phyloP scores from a whole-genome alignment of 2,113 vertebrate species.

The Egretta garzetta region DNA sequence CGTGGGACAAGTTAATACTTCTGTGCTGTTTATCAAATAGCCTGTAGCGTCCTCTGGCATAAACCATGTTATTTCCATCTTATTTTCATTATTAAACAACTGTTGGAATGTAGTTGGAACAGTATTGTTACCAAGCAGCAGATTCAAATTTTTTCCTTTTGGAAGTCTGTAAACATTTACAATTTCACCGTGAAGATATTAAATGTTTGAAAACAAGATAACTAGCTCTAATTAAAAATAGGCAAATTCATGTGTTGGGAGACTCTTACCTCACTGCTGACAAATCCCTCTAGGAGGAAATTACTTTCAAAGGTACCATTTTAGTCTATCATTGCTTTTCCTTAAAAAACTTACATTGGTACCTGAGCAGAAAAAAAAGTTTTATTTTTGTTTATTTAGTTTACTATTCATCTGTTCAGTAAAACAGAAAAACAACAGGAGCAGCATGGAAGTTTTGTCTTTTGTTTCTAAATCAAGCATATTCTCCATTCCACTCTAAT shows the following conservation, averaged over 20 bases:
- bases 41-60: background rate
- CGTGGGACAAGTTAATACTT: background rate
- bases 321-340: background rate
- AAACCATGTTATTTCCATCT: background rate
- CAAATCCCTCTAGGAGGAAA: background rate
- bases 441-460: background rate
- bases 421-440: background rate
- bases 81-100: background rate
- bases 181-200: background rate
- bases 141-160: background rate
- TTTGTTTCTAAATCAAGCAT: background rate
- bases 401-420: background rate
- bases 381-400: background rate
- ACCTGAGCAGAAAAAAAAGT: background rate
- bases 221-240: background rate
- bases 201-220: background rate
- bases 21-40: background rate
- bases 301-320: background rate
- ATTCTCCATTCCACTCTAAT: background rate
- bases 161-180: background rate
- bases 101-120: background rate
- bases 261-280: background rate
- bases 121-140: background rate
- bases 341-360: background rate
- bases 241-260: background rate